phyloP scores from a whole-genome alignment of 2,888 invertebrate genomes.

The Tipula lateralis region DNA sequence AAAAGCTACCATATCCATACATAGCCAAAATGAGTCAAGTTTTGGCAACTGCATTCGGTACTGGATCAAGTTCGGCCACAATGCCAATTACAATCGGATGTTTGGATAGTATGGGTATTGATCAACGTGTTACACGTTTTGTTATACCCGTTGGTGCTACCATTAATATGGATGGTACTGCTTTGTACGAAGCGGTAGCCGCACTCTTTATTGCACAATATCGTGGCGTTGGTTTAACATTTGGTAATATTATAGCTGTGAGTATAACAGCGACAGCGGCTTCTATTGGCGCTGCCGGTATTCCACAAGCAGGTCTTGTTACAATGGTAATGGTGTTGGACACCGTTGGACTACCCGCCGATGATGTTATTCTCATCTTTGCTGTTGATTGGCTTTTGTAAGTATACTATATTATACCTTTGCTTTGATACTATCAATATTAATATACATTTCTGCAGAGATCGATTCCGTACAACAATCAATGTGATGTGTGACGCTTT shows the following conservation, averaged over 20 bases:
- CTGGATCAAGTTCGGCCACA: slow-evolving; percentile 91
- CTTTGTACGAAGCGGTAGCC: slow-evolving; percentile 95
- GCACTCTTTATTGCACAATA: slow-evolving; percentile 97
- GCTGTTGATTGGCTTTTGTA: slow-evolving; percentile 91
- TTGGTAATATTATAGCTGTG: slow-evolving; percentile 86
- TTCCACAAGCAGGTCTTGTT: slow-evolving; percentile 91
- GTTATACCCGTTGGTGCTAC: slow-evolving; percentile 96
- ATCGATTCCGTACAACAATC: slow-evolving; percentile 81
- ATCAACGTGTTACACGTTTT: slow-evolving; percentile 86
- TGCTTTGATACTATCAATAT: neutral
- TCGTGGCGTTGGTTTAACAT: slow-evolving; percentile 71
- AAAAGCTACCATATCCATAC: slow-evolving; percentile 76
- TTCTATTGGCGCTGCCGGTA: slow-evolving; percentile 95
- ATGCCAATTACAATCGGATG: slow-evolving; percentile 93
- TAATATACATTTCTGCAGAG: slow-evolving; percentile 53
- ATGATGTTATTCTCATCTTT: slow-evolving; percentile 84
- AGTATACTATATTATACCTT: slow-evolving; percentile 47
- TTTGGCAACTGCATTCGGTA: slow-evolving; percentile 92
- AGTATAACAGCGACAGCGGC: slow-evolving; percentile 95
- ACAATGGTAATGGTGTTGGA: slow-evolving; percentile 95
- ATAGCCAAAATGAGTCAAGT: slow-evolving; percentile 84
- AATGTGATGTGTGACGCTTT: slow-evolving; percentile 95
- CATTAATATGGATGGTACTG: slow-evolving; percentile 94
- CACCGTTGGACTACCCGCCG: slow-evolving; percentile 82
- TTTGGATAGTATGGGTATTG: slow-evolving; percentile 86